phyloP scores from a whole-genome alignment of 1,140 invertebrate species.

The Megathymus violae region DNA sequence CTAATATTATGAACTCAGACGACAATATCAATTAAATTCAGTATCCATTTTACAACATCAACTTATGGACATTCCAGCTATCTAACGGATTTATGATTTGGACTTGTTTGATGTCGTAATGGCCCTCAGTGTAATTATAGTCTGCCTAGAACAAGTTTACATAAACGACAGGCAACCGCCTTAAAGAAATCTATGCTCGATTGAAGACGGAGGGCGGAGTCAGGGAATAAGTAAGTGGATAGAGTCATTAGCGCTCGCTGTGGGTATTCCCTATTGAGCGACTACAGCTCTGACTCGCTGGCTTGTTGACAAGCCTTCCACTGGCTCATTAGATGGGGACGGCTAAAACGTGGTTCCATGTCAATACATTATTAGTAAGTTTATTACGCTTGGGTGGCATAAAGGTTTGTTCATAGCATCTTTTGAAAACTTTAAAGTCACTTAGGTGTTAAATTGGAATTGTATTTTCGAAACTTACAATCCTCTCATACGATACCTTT shows the following conservation, averaged over 20 bases:
- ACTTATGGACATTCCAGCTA: constrained; percentile 6
- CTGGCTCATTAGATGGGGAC: constrained; percentile 2
- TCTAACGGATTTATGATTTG: not conserved
- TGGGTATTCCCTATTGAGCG: constrained; percentile 36
- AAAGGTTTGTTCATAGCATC: not conserved
- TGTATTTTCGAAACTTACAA: no score
- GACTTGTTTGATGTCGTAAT: not conserved
- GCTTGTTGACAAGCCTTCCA: constrained; percentile 28
- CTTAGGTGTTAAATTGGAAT: no score
- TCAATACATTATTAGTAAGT: constrained; percentile 6
- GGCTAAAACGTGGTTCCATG: constrained; percentile 13
- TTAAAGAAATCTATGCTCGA: constrained; percentile 28
- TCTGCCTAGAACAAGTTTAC: constrained; percentile 4
- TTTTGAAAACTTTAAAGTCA: no score
- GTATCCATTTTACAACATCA: no score
- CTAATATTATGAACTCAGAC: no score
- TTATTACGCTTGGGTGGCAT: constrained; percentile 1
- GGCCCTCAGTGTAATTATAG: not conserved
- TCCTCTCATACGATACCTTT: no score
- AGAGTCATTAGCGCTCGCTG: constrained; percentile 40
- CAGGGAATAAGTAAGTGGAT: constrained; percentile 26
- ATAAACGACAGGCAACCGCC: constrained; percentile 8
- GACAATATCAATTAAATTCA: no score
- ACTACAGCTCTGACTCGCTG: not conserved
- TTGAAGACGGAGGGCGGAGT: constrained; percentile 25